A percentile compares a stretch with the other conserved stretches of the same genome.
phyloP scores from a whole-genome alignment of 2,113 vertebrate species.

The Anoplopoma fimbria region DNA sequence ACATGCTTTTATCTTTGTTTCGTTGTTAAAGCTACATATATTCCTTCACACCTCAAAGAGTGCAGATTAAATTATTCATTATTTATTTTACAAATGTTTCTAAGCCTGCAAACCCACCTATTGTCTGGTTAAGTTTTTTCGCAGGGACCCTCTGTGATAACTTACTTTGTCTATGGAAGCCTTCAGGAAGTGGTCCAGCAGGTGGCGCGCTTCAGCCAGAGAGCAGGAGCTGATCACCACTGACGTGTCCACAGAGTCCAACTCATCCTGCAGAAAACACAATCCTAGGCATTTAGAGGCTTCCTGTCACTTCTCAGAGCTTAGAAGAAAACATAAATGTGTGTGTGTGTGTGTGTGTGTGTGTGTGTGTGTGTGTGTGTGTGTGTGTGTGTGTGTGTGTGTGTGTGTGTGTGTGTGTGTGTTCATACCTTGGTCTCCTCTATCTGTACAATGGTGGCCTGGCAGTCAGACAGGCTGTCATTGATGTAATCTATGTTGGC shows the following conservation, averaged over 20 bases:
- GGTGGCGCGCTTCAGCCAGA: conserved; percentile 93
- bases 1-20: neutral
- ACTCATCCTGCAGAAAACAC: conserved; percentile 88
- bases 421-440: conserved; percentile 94
- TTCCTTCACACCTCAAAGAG: neutral
- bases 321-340: neutral
- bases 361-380: neutral
- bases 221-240: conserved; percentile 99
- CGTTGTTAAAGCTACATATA: neutral
- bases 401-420: neutral
- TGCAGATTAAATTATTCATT: neutral
- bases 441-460: conserved; percentile 97
- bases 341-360: neutral
- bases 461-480: conserved; percentile 95
- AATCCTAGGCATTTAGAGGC: neutral
- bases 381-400: neutral
- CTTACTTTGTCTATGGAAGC: conserved; percentile 96
- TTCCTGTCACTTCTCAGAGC: neutral
- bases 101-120: neutral
- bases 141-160: neutral
- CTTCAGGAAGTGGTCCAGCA: conserved; percentile 96
- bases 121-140: neutral
- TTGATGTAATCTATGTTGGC: conserved; percentile 99
- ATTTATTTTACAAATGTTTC: neutral
- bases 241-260: conserved; percentile 96